Percentiles rank a stretch among this genome's conserved stretches.
Conservation (phyloP, 1,140 invertebrate genomes). For the Eurosta solidaginis region DNA sequence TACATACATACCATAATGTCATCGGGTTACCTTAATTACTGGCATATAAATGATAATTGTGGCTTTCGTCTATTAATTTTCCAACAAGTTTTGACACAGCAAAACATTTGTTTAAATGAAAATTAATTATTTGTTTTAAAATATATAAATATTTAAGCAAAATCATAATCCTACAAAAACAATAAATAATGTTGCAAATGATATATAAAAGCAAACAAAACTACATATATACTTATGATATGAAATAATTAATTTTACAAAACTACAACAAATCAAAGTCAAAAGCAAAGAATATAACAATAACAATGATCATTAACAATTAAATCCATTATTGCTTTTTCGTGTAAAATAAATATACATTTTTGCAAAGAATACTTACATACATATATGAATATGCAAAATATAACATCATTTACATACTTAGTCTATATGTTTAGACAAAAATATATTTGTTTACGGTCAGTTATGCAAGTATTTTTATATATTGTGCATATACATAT, state of each 20-base stretch:
- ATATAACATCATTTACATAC: background rate
- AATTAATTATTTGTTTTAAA: constrained; percentile 19
- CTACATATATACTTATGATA: background rate
- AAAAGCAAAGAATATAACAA: background rate
- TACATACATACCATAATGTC: background rate
- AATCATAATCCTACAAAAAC: background rate
- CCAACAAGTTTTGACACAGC: background rate
- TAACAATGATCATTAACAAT: background rate
- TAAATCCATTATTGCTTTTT: background rate
- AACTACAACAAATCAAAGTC: background rate
- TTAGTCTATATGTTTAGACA: background rate
- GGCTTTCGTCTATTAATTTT: constrained; percentile 11
- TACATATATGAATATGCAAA: background rate
- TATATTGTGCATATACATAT: too few species aligned
- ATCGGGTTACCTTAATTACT: background rate
- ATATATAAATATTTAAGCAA: constrained; percentile 26
- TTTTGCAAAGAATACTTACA: background rate
- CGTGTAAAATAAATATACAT: background rate
- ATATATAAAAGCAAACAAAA: background rate
- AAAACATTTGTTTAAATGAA: constrained; percentile 21
- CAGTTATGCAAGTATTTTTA: too few species aligned
- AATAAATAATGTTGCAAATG: background rate
- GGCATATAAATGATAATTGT: constrained; percentile 20
- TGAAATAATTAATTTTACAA: background rate
- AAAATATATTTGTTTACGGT: too few species aligned